These are phyloP conservation scores for Drosophila tripunctata DNA, from an alignment of 2,888 invertebrate species.

Conservation along the genomic window DNA sequence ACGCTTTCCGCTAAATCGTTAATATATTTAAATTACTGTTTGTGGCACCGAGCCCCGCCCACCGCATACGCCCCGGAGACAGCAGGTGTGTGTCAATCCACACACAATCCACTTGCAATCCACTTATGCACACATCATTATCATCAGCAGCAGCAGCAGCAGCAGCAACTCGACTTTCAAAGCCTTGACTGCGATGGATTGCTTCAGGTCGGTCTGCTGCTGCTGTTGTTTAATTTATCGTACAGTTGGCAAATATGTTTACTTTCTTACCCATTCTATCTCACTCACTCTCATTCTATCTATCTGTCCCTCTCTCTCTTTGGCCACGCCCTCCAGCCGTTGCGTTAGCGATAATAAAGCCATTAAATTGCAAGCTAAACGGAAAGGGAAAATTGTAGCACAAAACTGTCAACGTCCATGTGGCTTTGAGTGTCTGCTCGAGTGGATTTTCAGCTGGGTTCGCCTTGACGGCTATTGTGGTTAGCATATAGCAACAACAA, in stretches of 20 bases:
- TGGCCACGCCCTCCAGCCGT: conserved; percentile 10
- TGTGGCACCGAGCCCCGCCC: not conserved
- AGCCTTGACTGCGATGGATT: conserved; percentile 10
- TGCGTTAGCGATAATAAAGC: conserved; percentile 66
- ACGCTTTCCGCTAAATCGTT: not conserved
- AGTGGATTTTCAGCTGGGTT: conserved; percentile 30
- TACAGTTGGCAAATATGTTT: conserved; percentile 63
- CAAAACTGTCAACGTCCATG: conserved; percentile 54
- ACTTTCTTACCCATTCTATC: conserved; percentile 23
- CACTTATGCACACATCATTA: conserved; percentile 73
- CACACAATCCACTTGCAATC: conserved; percentile 34
- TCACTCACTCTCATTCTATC: not conserved
- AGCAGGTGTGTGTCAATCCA: conserved; percentile 10
- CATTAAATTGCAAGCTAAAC: conserved; percentile 69
- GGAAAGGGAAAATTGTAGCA: conserved; percentile 8
- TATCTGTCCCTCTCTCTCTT: not conserved
- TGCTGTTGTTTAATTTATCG: conserved; percentile 64
- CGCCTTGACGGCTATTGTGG: conserved; percentile 53
- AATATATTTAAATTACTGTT: not conserved
- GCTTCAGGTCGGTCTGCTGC: conserved; percentile 5
- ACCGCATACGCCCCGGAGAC: not conserved
- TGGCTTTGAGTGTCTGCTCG: conserved; percentile 43
- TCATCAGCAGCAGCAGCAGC: conserved; percentile 41
- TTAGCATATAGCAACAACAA: conserved; percentile 45
- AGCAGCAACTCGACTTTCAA: conserved; percentile 30